A percentile compares a stretch with the other conserved stretches of the same genome.
phyloP scores from a whole-genome alignment of 2,113 vertebrate genomes.

The Dromaius novaehollandiae region DNA sequence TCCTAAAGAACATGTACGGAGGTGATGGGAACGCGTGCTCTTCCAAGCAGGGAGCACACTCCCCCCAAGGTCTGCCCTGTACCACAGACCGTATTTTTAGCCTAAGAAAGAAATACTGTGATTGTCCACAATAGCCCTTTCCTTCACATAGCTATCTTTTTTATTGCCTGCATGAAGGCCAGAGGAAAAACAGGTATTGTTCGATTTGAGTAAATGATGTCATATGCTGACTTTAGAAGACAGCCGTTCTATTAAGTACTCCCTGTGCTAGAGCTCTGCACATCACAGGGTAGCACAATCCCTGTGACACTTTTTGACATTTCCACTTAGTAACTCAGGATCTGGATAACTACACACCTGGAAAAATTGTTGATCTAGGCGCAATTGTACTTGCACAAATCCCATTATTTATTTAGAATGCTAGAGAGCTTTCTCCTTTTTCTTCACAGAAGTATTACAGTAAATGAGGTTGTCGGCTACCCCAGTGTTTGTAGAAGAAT shows the following conservation, averaged over 20 bases:
- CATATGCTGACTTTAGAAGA: not conserved
- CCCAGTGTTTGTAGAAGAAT: not conserved
- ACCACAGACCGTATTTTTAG: not conserved
- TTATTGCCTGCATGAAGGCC: not conserved
- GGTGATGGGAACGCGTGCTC: not conserved
- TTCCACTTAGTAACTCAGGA: not conserved
- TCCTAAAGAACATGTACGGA: not conserved
- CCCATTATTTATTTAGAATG: not conserved
- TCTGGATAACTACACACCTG: not conserved
- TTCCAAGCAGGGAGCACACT: not conserved
- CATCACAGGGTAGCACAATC: not conserved
- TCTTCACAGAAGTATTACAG: not conserved
- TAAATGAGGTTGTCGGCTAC: not conserved
- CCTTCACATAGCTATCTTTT: not conserved
- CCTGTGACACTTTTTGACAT: not conserved
- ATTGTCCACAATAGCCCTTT: not conserved
- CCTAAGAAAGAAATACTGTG: not conserved
- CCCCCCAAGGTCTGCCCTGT: not conserved
- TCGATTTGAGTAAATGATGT: not conserved
- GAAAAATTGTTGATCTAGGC: not conserved
- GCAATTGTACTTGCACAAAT: not conserved
- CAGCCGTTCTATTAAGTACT: not conserved
- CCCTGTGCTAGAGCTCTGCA: not conserved
- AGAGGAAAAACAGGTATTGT: not conserved
- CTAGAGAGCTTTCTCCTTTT: not conserved